phyloP scores from a whole-genome alignment of 2,888 invertebrate genomes.

The Protodeltote pygarga region DNA sequence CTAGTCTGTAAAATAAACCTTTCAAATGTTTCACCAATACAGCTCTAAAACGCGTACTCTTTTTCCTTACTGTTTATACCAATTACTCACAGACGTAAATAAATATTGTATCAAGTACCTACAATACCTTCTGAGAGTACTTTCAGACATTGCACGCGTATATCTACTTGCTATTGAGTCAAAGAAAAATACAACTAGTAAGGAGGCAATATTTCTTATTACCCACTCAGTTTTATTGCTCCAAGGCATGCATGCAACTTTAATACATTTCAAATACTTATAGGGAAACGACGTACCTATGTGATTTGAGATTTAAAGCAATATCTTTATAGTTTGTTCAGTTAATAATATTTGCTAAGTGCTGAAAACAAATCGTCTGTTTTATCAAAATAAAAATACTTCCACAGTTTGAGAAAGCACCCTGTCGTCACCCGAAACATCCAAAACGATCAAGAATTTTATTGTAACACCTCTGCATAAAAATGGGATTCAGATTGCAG shows the following conservation, averaged over 20 bases:
- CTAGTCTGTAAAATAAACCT: too few species aligned
- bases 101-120: slow-evolving; percentile 10
- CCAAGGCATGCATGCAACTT: slow-evolving; percentile 27
- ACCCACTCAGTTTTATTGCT: slow-evolving; percentile 30
- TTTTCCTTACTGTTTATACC: background rate
- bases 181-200: slow-evolving; percentile 24
- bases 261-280: slow-evolving; percentile 39
- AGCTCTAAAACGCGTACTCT: too few species aligned
- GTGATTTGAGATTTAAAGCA: slow-evolving; percentile 42
- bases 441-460: slow-evolving; percentile 47
- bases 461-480: slow-evolving; percentile 52
- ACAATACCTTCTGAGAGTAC: slow-evolving; percentile 4
- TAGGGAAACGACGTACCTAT: slow-evolving; percentile 31
- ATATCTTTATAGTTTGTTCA: slow-evolving; percentile 44
- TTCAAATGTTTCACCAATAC: background rate
- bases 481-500: slow-evolving; percentile 35
- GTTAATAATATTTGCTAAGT: slow-evolving; percentile 46
- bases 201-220: slow-evolving; percentile 30
- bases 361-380: slow-evolving; percentile 40
- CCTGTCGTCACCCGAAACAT: slow-evolving; percentile 37
- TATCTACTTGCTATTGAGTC: slow-evolving; percentile 3
- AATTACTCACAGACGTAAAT: slow-evolving; percentile 3
- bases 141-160: background rate
- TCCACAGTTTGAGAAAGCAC: slow-evolving; percentile 33
- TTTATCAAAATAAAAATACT: slow-evolving; percentile 44